Evolutionary conservation across 2,797 vertebrate species (phyloP).

Genomic region (Diceros bicornis): DNA sequence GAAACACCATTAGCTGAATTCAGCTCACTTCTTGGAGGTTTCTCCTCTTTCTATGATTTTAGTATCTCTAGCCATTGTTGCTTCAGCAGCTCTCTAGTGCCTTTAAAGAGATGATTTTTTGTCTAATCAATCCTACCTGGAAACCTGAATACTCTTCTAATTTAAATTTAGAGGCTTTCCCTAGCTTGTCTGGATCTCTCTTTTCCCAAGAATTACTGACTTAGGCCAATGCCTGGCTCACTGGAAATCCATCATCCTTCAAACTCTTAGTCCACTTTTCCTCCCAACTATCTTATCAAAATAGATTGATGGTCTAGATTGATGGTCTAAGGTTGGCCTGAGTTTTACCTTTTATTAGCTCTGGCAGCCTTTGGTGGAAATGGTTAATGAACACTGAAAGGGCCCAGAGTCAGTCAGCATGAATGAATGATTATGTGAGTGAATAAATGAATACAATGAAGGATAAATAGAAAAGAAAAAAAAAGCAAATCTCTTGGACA

Average conservation of each 20-base stretch:
- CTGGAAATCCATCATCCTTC: background rate
- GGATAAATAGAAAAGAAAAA: background rate
- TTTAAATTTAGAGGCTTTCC: background rate
- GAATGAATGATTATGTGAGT: background rate
- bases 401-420: background rate
- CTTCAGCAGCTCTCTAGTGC: background rate
- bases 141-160: background rate
- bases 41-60: background rate
- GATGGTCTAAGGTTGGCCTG: background rate
- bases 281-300: background rate
- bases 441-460: background rate
- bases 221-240: background rate
- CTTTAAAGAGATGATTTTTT: background rate
- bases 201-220: background rate
- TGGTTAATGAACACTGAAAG: background rate
- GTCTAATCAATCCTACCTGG: background rate
- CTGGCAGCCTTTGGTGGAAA: background rate
- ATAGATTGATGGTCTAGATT: background rate
- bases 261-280: background rate
- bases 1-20: background rate
- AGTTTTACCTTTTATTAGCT: constrained; percentile 13
- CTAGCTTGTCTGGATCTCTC: background rate
- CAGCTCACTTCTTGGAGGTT: background rate
- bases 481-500: background rate
- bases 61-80: background rate